Conservation (phyloP, 2,113 vertebrate species). For the Ptilonorhynchus violaceus region DNA sequence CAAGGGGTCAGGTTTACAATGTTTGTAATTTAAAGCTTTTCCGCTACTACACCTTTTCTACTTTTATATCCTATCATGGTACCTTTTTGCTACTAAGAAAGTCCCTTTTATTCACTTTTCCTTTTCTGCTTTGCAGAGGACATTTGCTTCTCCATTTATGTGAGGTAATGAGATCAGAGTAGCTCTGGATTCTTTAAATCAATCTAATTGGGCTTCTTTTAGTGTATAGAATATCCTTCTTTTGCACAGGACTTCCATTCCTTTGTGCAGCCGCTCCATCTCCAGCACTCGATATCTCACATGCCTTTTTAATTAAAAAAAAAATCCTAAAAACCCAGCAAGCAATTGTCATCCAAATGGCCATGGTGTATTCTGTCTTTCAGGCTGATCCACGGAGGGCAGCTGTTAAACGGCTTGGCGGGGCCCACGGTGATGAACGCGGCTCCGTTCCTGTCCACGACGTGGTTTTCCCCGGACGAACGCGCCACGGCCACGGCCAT, state of each 20-base stretch:
- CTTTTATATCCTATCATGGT: not conserved
- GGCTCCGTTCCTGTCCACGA: conserved; percentile 91
- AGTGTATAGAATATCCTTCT: not conserved
- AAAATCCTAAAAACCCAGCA: not conserved
- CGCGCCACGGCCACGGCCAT: conserved; percentile 95
- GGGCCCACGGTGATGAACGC: conserved; percentile 94
- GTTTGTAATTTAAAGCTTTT: not conserved
- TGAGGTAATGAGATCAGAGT: not conserved
- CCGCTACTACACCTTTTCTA: not conserved
- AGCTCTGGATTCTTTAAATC: not conserved
- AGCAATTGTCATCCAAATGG: not conserved
- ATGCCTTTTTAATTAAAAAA: not conserved
- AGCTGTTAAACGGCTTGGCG: conserved; percentile 91
- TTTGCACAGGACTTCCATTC: not conserved
- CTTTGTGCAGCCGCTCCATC: not conserved
- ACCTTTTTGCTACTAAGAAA: not conserved
- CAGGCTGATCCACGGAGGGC: conserved; percentile 93
- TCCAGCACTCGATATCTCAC: not conserved
- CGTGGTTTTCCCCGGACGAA: conserved; percentile 94
- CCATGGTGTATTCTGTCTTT: not conserved
- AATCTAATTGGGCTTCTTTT: not conserved
- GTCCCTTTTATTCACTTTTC: not conserved
- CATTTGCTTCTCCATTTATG: conserved; percentile 18
- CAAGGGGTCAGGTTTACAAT: not conserved
- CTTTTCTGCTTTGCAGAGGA: conserved; percentile 4